A percentile compares a stretch with the other conserved stretches of the same genome.
phyloP scores from a whole-genome alignment of 2,888 invertebrate species.

The Thyatira batis region DNA sequence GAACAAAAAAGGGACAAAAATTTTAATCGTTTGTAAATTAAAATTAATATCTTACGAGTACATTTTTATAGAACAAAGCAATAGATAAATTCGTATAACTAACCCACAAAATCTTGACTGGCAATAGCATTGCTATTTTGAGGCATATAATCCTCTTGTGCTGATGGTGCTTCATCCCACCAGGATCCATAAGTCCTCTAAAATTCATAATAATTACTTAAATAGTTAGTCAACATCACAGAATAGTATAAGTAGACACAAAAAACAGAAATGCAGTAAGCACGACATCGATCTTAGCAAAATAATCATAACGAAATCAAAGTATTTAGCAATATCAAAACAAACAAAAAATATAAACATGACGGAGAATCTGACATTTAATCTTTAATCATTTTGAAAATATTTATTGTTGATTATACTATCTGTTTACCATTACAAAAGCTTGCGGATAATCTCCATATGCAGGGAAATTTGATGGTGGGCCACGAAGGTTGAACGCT shows the following conservation, averaged over 20 bases:
- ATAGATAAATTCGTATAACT: constrained; percentile 28
- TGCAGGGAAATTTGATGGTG: constrained; percentile 91
- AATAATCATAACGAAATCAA: background rate
- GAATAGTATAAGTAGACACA: too few species aligned
- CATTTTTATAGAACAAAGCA: constrained; percentile 1
- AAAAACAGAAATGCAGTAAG: too few species aligned
- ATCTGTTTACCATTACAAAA: constrained; percentile 94
- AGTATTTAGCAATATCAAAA: background rate
- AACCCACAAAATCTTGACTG: constrained; percentile 92
- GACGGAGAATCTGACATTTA: background rate
- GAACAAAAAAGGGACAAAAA: too few species aligned
- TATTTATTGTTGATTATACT: too few species aligned
- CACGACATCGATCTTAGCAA: too few species aligned
- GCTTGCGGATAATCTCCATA: constrained; percentile 96
- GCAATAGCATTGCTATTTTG: constrained; percentile 86
- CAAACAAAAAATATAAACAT: constrained; percentile 1
- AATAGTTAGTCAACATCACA: too few species aligned
- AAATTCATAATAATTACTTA: constrained; percentile 4
- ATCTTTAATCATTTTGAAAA: too few species aligned
- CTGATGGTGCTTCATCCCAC: constrained; percentile 91
- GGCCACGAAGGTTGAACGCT: constrained; percentile 92
- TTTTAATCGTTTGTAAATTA: too few species aligned
- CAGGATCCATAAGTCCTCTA: constrained; percentile 93
- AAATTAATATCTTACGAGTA: too few species aligned
- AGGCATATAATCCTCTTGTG: constrained; percentile 86